These are phyloP conservation scores for Sclerodermus sp. DNA, from an alignment of 2,888 invertebrate species.

Conservation along the genomic window DNA sequence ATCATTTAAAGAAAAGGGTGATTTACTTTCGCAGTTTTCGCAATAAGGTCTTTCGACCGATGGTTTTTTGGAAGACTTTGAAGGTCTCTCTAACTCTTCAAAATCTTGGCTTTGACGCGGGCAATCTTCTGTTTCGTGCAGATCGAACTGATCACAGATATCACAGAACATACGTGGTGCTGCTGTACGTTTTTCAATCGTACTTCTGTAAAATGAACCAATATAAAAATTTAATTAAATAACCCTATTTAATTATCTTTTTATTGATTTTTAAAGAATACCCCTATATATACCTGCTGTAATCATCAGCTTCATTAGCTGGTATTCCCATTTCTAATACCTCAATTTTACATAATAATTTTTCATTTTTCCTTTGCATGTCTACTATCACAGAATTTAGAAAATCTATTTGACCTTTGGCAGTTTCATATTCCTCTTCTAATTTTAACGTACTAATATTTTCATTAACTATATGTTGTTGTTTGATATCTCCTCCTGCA, in stretches of 20 bases:
- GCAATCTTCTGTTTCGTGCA: conserved; percentile 97
- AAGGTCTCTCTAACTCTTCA: conserved; percentile 60
- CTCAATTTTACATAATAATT: conserved; percentile 76
- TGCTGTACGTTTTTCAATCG: conserved; percentile 52
- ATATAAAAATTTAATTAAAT: not conserved
- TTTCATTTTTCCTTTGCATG: conserved; percentile 90
- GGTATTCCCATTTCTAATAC: conserved; percentile 72
- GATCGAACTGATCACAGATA: conserved; percentile 95
- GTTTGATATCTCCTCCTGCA: conserved; percentile 30
- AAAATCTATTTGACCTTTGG: conserved; percentile 81
- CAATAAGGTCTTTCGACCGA: conserved; percentile 75
- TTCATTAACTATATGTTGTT: conserved; percentile 22
- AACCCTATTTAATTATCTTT: conserved; percentile 5
- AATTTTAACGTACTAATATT: conserved; percentile 38
- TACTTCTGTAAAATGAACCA: conserved; percentile 30
- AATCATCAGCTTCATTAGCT: conserved; percentile 58
- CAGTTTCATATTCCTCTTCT: conserved; percentile 67
- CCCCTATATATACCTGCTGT: conserved; percentile 49
- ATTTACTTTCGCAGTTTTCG: conserved; percentile 92
- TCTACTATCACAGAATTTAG: conserved; percentile 96
- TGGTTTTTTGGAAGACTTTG: conserved; percentile 50
- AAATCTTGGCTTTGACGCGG: conserved; percentile 74
- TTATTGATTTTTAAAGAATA: conserved; percentile 19
- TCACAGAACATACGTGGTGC: conserved; percentile 94
- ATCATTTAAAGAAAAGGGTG: no score